Conservation (phyloP, 2,888 invertebrate genomes). For the Brachynemurus nebulosus region DNA sequence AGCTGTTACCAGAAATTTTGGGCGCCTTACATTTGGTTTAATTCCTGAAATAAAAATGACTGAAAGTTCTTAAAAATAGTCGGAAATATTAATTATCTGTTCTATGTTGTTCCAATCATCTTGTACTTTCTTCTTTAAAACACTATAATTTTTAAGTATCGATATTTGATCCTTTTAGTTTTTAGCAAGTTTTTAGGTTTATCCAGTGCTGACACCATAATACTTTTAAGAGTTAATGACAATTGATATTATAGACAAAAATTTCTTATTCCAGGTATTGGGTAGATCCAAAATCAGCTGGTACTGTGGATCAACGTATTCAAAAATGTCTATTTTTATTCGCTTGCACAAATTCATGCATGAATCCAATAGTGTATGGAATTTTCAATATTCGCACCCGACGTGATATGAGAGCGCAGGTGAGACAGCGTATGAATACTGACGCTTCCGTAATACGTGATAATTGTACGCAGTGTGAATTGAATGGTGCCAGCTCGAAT, state of each 20-base stretch:
- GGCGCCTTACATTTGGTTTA: too few relatives aligned
- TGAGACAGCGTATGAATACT: slow-evolving; percentile 29
- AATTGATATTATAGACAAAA: neutral
- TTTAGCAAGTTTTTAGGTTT: neutral
- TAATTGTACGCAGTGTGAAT: slow-evolving; percentile 12
- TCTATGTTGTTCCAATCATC: too few relatives aligned
- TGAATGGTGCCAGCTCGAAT: neutral
- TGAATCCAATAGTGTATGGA: slow-evolving; percentile 93
- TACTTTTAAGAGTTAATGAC: neutral
- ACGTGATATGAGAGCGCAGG: slow-evolving; percentile 24
- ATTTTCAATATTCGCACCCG: slow-evolving; percentile 61
- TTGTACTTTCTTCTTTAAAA: too few relatives aligned
- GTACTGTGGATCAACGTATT: slow-evolving; percentile 56
- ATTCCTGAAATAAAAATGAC: too few relatives aligned
- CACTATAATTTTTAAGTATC: neutral
- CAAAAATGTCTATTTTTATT: slow-evolving; percentile 83
- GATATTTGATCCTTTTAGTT: neutral
- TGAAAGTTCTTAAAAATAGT: too few relatives aligned
- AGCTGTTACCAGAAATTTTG: too few relatives aligned
- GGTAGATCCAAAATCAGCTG: slow-evolving; percentile 59
- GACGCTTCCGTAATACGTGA: slow-evolving; percentile 18
- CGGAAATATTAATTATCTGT: too few relatives aligned
- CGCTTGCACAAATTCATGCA: slow-evolving; percentile 91
- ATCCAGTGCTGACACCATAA: neutral
- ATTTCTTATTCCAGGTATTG: slow-evolving; percentile 50